Conservation (phyloP, 2,888 invertebrate genomes). For the Ophion slaviceki region DNA sequence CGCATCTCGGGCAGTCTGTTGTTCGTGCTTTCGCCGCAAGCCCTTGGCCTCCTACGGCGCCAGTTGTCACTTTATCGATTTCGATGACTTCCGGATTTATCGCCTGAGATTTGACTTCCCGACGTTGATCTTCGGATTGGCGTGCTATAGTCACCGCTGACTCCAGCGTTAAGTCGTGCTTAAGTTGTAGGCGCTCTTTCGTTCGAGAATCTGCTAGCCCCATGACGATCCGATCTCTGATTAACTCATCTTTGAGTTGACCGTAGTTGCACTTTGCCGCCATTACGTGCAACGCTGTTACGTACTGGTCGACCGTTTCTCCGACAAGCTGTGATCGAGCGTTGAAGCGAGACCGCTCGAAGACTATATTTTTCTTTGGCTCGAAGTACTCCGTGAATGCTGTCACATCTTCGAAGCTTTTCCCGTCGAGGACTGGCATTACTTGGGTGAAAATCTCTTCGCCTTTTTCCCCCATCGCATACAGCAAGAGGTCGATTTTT, state of each 20-base stretch:
- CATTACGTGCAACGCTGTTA: no score
- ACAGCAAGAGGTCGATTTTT: no score
- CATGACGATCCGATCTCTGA: slow-evolving; percentile 50
- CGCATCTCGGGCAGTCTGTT: slow-evolving; percentile 28
- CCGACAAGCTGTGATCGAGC: no score
- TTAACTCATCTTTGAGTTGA: slow-evolving; percentile 45
- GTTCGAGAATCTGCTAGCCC: slow-evolving; percentile 27
- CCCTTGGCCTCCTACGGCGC: neutral
- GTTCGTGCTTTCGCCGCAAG: slow-evolving; percentile 1
- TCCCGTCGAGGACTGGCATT: no score
- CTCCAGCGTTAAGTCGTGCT: slow-evolving; percentile 34
- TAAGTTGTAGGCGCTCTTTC: slow-evolving; percentile 34
- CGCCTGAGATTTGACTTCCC: slow-evolving; percentile 30
- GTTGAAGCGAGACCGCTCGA: no score
- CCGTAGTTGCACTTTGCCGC: slow-evolving; percentile 4
- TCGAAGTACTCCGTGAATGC: no score
- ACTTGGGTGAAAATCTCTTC: no score
- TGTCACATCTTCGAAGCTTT: no score
- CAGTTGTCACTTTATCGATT: slow-evolving; percentile 16
- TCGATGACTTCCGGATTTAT: slow-evolving; percentile 30
- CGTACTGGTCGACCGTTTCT: no score
- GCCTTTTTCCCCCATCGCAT: no score
- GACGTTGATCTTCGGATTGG: slow-evolving; percentile 53
- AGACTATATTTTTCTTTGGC: no score
- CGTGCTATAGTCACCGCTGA: slow-evolving; percentile 52